Evolutionary conservation across 2,797 vertebrate species (phyloP).

Genomic region (Loriculus beryllinus): DNA sequence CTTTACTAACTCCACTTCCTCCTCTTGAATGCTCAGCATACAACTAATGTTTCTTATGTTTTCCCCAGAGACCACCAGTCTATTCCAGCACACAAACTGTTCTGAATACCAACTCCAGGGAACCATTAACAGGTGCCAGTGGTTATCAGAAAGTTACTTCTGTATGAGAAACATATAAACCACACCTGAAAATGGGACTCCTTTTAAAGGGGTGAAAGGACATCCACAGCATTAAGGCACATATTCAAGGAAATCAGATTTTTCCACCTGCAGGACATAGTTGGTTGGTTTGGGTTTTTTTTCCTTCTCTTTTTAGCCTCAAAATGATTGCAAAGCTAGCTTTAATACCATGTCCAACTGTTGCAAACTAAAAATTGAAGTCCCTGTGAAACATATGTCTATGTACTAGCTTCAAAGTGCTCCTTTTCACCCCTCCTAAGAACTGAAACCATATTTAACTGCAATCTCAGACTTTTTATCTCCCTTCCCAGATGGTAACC

Average conservation of each 20-base stretch:
- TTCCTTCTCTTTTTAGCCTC: neutral
- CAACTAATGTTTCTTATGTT: neutral
- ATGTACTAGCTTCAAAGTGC: constrained; percentile 51
- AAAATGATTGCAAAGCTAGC: neutral
- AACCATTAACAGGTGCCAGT: neutral
- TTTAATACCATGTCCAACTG: constrained; percentile 11
- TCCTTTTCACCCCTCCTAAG: constrained; percentile 25
- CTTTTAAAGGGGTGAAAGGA: neutral
- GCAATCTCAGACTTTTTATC: constrained; percentile 45
- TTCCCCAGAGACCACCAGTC: neutral
- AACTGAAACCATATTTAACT: constrained; percentile 41
- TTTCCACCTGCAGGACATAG: constrained; percentile 7
- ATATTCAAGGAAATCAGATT: neutral
- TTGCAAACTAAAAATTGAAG: neutral
- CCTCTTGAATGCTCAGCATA: fast-evolving
- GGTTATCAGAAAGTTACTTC: neutral
- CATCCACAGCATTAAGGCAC: neutral
- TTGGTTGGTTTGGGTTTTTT: neutral
- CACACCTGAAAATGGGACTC: neutral
- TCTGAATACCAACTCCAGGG: neutral
- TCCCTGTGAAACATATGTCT: constrained; percentile 53
- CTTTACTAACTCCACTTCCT: neutral
- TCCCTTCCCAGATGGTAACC: constrained; percentile 52
- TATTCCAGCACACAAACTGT: neutral
- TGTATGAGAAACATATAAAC: neutral